Evolutionary conservation across 2,113 vertebrate species (phyloP).

Genomic region (Dromaius novaehollandiae): DNA sequence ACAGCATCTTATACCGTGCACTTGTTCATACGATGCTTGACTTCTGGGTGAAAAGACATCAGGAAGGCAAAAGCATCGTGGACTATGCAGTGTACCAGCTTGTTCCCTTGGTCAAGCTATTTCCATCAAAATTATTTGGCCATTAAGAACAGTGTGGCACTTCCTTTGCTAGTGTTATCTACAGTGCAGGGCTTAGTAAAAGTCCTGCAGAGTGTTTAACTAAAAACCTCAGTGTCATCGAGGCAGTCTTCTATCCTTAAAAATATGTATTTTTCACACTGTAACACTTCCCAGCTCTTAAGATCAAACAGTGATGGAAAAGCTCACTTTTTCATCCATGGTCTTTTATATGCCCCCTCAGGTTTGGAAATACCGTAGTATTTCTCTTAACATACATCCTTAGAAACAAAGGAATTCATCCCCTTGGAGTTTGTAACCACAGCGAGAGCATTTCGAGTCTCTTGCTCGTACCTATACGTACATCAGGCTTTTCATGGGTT

Average conservation of each 20-base stretch:
- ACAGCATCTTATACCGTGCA: neutral
- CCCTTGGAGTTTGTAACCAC: neutral
- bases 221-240: neutral
- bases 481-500: neutral
- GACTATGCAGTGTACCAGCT: neutral
- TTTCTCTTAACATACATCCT: fast-evolving
- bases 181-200: neutral
- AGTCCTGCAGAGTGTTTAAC: neutral
- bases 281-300: neutral
- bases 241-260: neutral
- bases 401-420: neutral
- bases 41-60: neutral
- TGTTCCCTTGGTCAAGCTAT: neutral
- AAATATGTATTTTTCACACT: fast-evolving
- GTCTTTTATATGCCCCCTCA: neutral
- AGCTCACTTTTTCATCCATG: fast-evolving
- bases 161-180: neutral
- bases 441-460: neutral
- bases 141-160: neutral
- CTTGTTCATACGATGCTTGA: neutral
- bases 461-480: too few relatives aligned
- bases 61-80: neutral
- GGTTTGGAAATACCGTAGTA: neutral
- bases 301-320: neutral
- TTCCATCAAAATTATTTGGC: neutral